A percentile compares a stretch with the other conserved stretches of the same genome.
Conservation (phyloP, 2,888 invertebrate genomes). For the Tanytarsus gracilentus region DNA sequence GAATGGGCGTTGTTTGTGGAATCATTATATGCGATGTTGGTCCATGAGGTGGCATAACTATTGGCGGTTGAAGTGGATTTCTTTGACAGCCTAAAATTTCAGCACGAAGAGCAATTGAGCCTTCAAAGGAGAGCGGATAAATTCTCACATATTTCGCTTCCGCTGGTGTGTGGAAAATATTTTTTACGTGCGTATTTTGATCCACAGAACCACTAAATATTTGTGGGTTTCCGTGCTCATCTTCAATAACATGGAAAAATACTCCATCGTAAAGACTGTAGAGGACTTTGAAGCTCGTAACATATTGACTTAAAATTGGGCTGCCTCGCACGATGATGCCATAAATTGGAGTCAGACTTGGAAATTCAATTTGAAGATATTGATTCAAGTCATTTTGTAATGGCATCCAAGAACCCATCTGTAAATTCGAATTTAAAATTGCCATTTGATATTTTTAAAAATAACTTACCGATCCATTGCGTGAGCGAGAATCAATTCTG, state of each 20-base stretch:
- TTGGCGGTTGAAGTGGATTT: slow-evolving; percentile 21
- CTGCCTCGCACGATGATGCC: slow-evolving; percentile 66
- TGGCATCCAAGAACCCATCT: slow-evolving; percentile 67
- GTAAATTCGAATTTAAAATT: no score
- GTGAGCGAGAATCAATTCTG: slow-evolving; percentile 42
- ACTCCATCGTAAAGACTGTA: slow-evolving; percentile 57
- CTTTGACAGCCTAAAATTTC: slow-evolving; percentile 65
- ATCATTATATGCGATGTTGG: slow-evolving; percentile 21
- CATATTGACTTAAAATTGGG: slow-evolving; percentile 58
- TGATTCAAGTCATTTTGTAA: slow-evolving; percentile 50
- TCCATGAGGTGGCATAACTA: background rate
- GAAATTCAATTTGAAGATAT: slow-evolving; percentile 61
- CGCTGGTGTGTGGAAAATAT: slow-evolving; percentile 61
- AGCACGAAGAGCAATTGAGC: slow-evolving; percentile 55
- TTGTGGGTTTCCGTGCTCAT: slow-evolving; percentile 47
- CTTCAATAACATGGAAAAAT: slow-evolving; percentile 51
- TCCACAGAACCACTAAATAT: slow-evolving; percentile 66
- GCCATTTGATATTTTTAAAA: slow-evolving; percentile 29
- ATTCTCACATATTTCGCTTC: slow-evolving; percentile 66
- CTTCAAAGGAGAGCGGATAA: slow-evolving; percentile 60
- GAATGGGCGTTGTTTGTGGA: slow-evolving; percentile 12
- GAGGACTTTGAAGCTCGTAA: slow-evolving; percentile 62
- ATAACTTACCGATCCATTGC: slow-evolving; percentile 33
- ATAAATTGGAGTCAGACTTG: slow-evolving; percentile 57
- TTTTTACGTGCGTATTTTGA: slow-evolving; percentile 48